phyloP scores from a whole-genome alignment of 2,113 vertebrate species.

The Mus musculus region DNA sequence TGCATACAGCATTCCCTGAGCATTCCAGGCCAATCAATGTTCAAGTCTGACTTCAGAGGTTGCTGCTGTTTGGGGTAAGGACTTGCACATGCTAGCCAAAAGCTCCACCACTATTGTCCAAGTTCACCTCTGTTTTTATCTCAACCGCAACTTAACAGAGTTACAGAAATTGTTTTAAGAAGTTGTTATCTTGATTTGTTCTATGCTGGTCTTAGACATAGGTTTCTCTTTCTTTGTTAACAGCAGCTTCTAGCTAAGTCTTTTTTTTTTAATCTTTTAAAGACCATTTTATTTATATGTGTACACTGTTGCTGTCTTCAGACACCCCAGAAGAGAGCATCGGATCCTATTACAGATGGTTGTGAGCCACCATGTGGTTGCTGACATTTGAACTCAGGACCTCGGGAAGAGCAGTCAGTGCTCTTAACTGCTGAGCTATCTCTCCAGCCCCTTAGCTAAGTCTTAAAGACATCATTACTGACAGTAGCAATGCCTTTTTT shows the following conservation, averaged over 20 bases:
- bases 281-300: too few relatives aligned
- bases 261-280: background rate
- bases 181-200: slow-evolving; percentile 6
- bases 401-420: too few relatives aligned
- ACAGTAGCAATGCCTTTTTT: background rate
- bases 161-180: slow-evolving; percentile 48
- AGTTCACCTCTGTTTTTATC: slow-evolving; percentile 35
- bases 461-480: background rate
- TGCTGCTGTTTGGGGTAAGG: background rate
- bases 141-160: background rate
- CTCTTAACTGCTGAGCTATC: too few relatives aligned
- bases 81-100: background rate
- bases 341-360: too few relatives aligned
- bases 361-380: too few relatives aligned
- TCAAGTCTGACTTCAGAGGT: background rate
- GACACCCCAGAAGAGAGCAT: too few relatives aligned
- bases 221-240: background rate
- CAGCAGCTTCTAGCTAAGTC: background rate
- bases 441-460: background rate
- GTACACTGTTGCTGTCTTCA: too few relatives aligned
- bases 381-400: too few relatives aligned
- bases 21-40: slow-evolving; percentile 28
- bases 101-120: background rate
- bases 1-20: slow-evolving; percentile 22
- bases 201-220: background rate